Percentiles rank a stretch among this genome's conserved stretches.
Evolutionary conservation across 2,113 vertebrate genomes (phyloP).

Genomic region (Nothobranchius furzeri): DNA sequence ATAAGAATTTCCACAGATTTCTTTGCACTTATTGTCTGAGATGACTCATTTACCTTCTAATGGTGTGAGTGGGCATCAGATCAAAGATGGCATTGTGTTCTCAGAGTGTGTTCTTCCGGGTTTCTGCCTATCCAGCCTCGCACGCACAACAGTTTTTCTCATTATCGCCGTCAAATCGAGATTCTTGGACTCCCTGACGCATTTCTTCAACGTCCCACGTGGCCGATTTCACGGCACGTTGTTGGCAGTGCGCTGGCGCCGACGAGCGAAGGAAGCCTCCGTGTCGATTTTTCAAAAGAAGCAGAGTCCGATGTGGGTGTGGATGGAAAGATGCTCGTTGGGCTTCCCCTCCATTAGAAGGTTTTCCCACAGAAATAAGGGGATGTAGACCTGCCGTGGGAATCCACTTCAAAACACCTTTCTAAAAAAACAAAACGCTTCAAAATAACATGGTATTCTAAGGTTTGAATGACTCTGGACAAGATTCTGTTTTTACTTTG

Average conservation of each 20-base stretch:
- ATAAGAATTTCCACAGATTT: slow-evolving; percentile 43
- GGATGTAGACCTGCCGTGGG: not conserved
- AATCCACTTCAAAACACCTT: not conserved
- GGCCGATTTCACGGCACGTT: slow-evolving; percentile 1
- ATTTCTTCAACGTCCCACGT: slow-evolving; percentile 24
- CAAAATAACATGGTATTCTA: too few species aligned
- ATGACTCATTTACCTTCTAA: slow-evolving; percentile 45
- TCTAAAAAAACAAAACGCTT: too few species aligned
- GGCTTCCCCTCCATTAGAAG: not conserved
- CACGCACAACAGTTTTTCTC: slow-evolving; percentile 61
- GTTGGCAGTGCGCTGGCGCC: slow-evolving; percentile 42
- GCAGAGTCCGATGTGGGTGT: slow-evolving; percentile 30
- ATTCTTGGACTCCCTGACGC: slow-evolving; percentile 30
- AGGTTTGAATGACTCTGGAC: not conserved
- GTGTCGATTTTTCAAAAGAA: slow-evolving; percentile 7
- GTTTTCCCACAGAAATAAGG: slow-evolving; percentile 46
- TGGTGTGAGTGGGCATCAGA: slow-evolving; percentile 54
- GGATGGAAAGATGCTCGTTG: slow-evolving; percentile 43
- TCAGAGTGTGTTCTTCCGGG: slow-evolving; percentile 38
- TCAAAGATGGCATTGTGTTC: slow-evolving; percentile 75
- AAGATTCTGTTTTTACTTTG: slow-evolving; percentile 35
- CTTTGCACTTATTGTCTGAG: slow-evolving; percentile 40
- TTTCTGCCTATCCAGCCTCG: slow-evolving; percentile 33
- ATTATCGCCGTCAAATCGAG: slow-evolving; percentile 36
- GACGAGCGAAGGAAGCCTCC: slow-evolving; percentile 30